Conservation (phyloP, 2,113 vertebrate species). For the Salvelinus fontinalis region DNA sequence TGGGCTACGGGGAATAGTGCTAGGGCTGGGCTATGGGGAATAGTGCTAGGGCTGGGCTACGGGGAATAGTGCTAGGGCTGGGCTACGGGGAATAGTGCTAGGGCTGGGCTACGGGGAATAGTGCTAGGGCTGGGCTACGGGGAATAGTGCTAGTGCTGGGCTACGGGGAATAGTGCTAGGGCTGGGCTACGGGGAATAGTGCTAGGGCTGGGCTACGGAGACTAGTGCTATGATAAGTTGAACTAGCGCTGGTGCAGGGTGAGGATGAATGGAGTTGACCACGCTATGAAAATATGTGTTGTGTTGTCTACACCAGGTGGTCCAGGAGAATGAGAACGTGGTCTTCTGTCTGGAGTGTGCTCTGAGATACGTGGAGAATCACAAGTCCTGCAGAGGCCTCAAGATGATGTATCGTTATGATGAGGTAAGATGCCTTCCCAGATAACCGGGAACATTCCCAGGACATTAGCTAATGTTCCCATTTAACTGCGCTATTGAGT, state of each 20-base stretch:
- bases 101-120: neutral
- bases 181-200: neutral
- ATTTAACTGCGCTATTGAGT: too few species aligned
- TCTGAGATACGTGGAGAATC: slow-evolving; percentile 92
- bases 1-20: neutral
- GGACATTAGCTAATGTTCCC: too few species aligned
- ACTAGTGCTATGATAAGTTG: too few species aligned
- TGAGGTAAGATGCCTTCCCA: slow-evolving; percentile 75
- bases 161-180: neutral
- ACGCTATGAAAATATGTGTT: too few species aligned
- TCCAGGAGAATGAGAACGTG: slow-evolving; percentile 97
- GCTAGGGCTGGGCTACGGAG: too few species aligned
- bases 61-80: neutral
- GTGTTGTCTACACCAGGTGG: slow-evolving; percentile 77
- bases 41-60: neutral
- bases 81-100: neutral
- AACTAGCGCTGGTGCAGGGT: too few species aligned
- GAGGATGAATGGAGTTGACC: too few species aligned
- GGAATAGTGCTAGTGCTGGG: neutral
- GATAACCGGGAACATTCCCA: too few species aligned
- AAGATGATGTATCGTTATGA: slow-evolving; percentile 99
- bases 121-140: neutral
- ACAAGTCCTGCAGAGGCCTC: slow-evolving; percentile 95
- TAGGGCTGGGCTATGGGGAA: neutral
- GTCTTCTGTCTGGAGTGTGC: slow-evolving; percentile 99